phyloP scores from a whole-genome alignment of 92 coral and sea anemone genomes.

The Galaxea fascicularis region DNA sequence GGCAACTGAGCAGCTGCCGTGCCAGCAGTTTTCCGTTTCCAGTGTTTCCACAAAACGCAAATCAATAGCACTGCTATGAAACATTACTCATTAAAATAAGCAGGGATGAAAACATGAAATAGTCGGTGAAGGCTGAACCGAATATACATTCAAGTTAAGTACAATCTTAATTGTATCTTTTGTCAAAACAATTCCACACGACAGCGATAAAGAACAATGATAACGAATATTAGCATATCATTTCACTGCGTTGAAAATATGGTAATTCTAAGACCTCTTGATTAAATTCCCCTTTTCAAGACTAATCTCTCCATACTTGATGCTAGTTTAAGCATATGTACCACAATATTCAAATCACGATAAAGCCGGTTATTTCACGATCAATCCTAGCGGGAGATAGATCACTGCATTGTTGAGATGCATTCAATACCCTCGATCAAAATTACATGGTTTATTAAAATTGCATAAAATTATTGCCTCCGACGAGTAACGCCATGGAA shows the following conservation, averaged over 20 bases:
- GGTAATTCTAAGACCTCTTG: not conserved
- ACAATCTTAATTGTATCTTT: not conserved
- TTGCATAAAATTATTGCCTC: not conserved
- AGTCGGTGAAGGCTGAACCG: not conserved
- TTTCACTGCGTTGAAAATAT: constrained; percentile 16
- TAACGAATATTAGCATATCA: constrained; percentile 14
- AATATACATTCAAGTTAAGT: not conserved
- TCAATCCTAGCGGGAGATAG: too few relatives aligned
- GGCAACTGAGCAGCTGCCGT: not conserved
- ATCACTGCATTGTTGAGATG: not conserved
- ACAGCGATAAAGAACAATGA: constrained; percentile 20
- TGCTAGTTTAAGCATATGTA: not conserved
- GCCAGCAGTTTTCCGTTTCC: not conserved
- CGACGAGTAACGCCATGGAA: too few relatives aligned
- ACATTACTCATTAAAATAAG: not conserved
- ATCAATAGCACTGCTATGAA: not conserved
- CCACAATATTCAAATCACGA: not conserved
- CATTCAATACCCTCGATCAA: not conserved
- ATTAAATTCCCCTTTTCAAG: not conserved
- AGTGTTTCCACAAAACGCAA: not conserved
- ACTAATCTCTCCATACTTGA: too few relatives aligned
- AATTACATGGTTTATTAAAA: not conserved
- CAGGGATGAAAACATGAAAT: not conserved
- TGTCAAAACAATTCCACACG: constrained; percentile 27
- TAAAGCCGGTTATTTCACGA: too few relatives aligned